Base-by-base conservation (phyloP, 2,113 vertebrate species). In the Platysteira castanea region DNA sequence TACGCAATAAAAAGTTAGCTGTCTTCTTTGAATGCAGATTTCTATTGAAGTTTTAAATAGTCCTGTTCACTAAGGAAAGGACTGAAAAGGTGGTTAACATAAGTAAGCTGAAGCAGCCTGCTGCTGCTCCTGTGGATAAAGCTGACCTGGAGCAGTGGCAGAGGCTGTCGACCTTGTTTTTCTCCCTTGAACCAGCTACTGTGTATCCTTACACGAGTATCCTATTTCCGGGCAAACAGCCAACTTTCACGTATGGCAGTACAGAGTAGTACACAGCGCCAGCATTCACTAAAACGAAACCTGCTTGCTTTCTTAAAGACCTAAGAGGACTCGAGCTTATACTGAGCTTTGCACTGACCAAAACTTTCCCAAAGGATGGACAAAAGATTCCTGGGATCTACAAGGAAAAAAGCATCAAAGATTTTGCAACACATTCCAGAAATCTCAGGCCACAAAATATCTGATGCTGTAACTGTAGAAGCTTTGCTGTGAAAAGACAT, bases 1-100 rank as follows among this genome's bases (percentile, higher is more conserved):
- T 96, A 97, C 54, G 96, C 94, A 97, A 95, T 94, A 95, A 87
- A 93, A 96, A 96, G 90, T 96, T 95, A 89, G 90, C 93, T 96
- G 90, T 93, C 91, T 91, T 93, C 93, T 96, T 96, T 95, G 78
- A 96, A 96, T 85, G 95, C 74, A 95, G 90, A 96, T 95, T 94
- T 93, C 89, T 93, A 90, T 63, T 90, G 64, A 95, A 94, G 93
- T 93, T 95, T 94, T 94, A 94, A 96, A 95, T 91, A 94, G 90
- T 75, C 20, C 57, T 95, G 35, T 91, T 95, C 91, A 79, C 69
- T 87, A 83, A 89, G 56, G 56, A 84, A 84, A 91, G 41, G 42
- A 80, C 1, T 53, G 74, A 67, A 95, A 93, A 90, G 71, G 70
- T 71, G 46, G 60, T 71, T 91, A 83, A 71, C 46, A 13, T 31